Evolutionary conservation across 2,113 vertebrate species (phyloP).

Genomic region (Tachuris rubrigastra): DNA sequence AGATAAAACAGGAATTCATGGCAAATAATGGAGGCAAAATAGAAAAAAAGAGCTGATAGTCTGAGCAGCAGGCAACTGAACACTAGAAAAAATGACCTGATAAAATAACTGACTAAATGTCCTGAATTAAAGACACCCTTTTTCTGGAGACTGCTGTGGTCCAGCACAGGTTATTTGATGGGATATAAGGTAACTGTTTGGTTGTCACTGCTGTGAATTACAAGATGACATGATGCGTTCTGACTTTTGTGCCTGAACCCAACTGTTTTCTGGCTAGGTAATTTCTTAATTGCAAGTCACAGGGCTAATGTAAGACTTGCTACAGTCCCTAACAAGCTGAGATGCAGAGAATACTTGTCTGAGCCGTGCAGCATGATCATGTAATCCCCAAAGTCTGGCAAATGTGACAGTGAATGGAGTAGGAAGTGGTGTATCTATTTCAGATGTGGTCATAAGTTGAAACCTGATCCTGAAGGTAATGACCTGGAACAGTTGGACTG

Average conservation of each 20-base stretch:
- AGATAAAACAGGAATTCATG: neutral
- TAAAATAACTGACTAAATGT: neutral
- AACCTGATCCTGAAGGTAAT: neutral
- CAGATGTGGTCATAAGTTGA: neutral
- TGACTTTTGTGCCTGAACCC: neutral
- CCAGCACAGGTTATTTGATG: neutral
- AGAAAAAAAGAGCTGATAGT: neutral
- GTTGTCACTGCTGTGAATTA: neutral
- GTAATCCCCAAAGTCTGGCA: neutral
- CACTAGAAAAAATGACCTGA: neutral
- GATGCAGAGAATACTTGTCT: neutral
- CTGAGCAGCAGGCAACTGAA: neutral
- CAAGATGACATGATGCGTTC: neutral
- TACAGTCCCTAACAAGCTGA: neutral
- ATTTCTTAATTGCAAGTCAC: neutral
- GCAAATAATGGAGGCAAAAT: neutral
- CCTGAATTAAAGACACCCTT: neutral
- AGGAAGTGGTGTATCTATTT: neutral
- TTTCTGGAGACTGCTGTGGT: neutral
- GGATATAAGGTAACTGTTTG: neutral
- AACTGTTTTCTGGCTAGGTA: neutral
- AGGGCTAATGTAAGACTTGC: neutral
- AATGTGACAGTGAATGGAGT: neutral
- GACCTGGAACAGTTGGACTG: neutral
- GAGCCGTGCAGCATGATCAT: fast-evolving